phyloP scores from a whole-genome alignment of 1,140 invertebrate species.

The Acromyrmex charruanus region DNA sequence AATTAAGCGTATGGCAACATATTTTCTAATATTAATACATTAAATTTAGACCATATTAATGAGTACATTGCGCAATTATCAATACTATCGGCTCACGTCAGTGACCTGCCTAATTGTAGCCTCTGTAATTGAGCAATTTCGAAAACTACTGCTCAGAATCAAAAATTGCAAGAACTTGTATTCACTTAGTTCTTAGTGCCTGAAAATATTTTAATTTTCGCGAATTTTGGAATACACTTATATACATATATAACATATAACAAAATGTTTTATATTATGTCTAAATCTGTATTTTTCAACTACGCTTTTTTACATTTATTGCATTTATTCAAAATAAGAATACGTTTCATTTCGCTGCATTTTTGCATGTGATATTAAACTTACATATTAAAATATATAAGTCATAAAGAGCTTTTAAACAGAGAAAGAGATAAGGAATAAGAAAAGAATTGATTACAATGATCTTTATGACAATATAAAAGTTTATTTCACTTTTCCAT shows the following conservation, averaged over 20 bases:
- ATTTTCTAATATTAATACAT: neutral
- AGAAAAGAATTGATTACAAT: slow-evolving; percentile 3
- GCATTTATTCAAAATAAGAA: neutral
- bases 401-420: neutral
- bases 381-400: neutral
- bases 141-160: neutral
- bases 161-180: neutral
- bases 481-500: slow-evolving; percentile 32
- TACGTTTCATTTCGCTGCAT: neutral
- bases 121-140: neutral
- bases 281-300: neutral
- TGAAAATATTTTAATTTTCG: neutral
- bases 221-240: neutral
- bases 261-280: neutral
- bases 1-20: neutral
- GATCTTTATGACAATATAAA: slow-evolving; percentile 44
- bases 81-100: neutral
- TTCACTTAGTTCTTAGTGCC: neutral
- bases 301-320: neutral
- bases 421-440: neutral
- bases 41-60: neutral
- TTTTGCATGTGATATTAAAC: neutral
- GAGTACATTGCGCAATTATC: neutral
- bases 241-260: neutral
- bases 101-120: neutral